Percentiles rank a stretch among this genome's conserved stretches.
These are phyloP conservation scores for Esox lucius DNA, from an alignment of 2,797 vertebrate genomes.

Conservation along the genomic window DNA sequence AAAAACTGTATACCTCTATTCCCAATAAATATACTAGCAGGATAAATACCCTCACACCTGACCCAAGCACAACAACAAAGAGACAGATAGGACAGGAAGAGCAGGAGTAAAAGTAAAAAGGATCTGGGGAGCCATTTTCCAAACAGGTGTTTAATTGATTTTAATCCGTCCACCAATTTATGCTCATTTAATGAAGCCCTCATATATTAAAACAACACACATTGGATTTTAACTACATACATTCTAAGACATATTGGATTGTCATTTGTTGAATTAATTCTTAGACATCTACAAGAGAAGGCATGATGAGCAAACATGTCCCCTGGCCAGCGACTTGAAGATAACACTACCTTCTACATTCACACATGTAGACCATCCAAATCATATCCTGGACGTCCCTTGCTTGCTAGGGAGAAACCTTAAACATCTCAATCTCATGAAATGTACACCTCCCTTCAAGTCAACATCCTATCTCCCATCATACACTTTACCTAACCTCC, in stretches of 20 bases:
- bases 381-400: too few relatives aligned
- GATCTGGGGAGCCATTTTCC: neutral
- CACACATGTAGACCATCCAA: too few relatives aligned
- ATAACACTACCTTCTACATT: neutral
- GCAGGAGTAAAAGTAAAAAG: neutral
- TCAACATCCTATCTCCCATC: neutral
- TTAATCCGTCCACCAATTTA: neutral
- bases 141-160: neutral
- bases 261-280: neutral
- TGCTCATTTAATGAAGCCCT: neutral
- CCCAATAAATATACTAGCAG: constrained; percentile 48
- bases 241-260: neutral
- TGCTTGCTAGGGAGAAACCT: too few relatives aligned
- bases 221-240: neutral
- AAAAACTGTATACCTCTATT: constrained; percentile 28
- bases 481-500: neutral
- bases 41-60: constrained; percentile 27
- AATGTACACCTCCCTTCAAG: neutral
- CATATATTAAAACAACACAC: neutral
- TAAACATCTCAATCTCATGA: neutral
- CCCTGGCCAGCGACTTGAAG: neutral
- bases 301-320: neutral
- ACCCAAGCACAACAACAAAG: neutral
- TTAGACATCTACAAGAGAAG: neutral
- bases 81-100: constrained; percentile 15